Evolutionary conservation across 2,113 vertebrate genomes (phyloP).

Genomic region (Terrapene triunguis): DNA sequence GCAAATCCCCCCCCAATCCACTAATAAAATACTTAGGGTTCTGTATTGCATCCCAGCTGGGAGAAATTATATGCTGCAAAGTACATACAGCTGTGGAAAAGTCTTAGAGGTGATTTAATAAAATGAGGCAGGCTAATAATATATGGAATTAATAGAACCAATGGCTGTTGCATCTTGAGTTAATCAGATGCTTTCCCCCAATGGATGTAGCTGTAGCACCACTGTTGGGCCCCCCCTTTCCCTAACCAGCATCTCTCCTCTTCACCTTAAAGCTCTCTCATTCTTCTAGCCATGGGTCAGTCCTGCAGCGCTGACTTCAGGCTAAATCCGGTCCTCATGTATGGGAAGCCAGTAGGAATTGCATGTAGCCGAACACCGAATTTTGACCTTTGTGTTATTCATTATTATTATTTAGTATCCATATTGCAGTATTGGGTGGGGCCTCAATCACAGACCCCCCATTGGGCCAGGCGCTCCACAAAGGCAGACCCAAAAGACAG

Average conservation of each 20-base stretch:
- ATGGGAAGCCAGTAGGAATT: neutral
- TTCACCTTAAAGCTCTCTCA: neutral
- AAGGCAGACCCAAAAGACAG: neutral
- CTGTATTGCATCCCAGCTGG: constrained; percentile 54
- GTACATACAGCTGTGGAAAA: constrained; percentile 55
- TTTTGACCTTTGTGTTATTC: neutral
- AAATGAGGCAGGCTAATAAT: constrained; percentile 74
- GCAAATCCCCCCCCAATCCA: neutral
- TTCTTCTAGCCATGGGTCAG: neutral
- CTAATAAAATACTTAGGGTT: constrained; percentile 14
- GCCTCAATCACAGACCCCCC: rapidly evolving
- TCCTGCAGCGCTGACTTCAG: neutral
- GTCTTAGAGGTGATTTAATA: constrained; percentile 68
- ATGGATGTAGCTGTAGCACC: neutral
- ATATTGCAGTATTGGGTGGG: neutral
- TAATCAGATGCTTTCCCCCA: constrained; percentile 62
- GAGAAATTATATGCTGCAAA: constrained; percentile 67
- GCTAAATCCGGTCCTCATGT: neutral
- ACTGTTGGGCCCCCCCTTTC: constrained; percentile 14
- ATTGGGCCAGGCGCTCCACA: rapidly evolving
- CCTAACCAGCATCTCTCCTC: constrained; percentile 14
- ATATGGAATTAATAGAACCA: constrained; percentile 65
- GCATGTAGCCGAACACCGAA: neutral
- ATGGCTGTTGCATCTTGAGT: constrained; percentile 59
- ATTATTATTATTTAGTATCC: neutral